Base-by-base conservation (phyloP, 2,797 vertebrate genomes). In the Syndactyla subalaris region DNA sequence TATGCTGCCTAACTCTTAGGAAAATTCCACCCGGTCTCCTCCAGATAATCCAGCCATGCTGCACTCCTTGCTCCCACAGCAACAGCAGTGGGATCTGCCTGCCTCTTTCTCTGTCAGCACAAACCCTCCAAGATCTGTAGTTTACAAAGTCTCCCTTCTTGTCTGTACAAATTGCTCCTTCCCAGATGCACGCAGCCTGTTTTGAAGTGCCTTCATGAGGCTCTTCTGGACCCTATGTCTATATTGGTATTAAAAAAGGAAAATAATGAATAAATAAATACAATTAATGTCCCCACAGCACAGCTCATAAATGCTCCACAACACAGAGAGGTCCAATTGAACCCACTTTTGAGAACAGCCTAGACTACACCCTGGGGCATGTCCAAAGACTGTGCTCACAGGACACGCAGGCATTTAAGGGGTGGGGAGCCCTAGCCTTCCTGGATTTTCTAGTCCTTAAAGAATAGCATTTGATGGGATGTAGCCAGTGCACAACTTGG, bases 1-100 rank as follows among this genome's bases (percentile, higher is more conserved):
- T 92, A 43, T 70, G 41, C 48, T 89, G 74, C 71, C 81, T 93
- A 82, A 79, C 78, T 85, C 77, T 73, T 36, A 85, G 77, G 77
- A 93, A 94, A 95, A 93, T 92, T 96, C 86, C 88, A 89, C 19
- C 10, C 24, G 0, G 34, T 49, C 82, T 90, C 59, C 70, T 92
- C 34, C 52, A 86, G 41, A 92, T 90, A 95, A 93, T 71, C 73
- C 75, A 89, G 27, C 41, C 15, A 0, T 22, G 6, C 26, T 0
- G 1, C 34, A 61, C 22, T 92, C 38, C 55, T 67, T 57, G 39
- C 27, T 89, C 32, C n/a, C 73, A 90, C 39, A 67, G 45, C 38
- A 80, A 41, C 45, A 77, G 62, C 36, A 51, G 13, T 7, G 57
- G 36, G 26, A 45, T 91, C 45, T 80, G 63, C 55, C 43, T 46